Conservation (phyloP, 2,797 vertebrate species). For the Gallinago solitaria region DNA sequence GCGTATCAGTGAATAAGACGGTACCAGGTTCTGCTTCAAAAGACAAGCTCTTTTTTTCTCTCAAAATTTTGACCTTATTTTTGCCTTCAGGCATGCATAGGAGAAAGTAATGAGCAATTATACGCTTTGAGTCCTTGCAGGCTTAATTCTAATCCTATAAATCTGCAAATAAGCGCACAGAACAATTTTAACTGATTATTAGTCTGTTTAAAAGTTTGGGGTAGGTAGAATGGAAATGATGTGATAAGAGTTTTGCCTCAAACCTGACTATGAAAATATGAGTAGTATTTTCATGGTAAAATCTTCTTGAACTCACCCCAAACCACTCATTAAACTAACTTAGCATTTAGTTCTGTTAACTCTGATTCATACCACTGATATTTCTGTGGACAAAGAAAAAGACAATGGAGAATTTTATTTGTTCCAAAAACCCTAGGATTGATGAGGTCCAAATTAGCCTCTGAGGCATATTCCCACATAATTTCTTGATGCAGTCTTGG, state of each 20-base stretch:
- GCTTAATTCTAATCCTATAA: neutral
- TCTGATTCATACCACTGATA: neutral
- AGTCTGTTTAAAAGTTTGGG: neutral
- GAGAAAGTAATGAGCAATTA: neutral
- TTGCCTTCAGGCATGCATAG: neutral
- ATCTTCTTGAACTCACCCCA: neutral
- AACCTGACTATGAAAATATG: neutral
- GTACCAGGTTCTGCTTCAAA: neutral
- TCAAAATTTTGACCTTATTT: neutral
- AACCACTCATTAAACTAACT: neutral
- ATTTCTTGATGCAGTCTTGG: neutral
- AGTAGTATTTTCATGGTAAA: neutral
- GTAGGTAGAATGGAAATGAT: neutral
- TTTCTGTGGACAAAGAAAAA: neutral
- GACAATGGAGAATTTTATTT: neutral
- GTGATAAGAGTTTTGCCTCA: neutral
- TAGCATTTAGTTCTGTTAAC: neutral
- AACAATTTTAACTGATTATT: neutral
- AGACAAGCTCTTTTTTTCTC: no score
- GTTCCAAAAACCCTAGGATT: neutral
- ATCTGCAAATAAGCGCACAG: neutral
- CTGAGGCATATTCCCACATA: neutral
- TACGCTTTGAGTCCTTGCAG: neutral
- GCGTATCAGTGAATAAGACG: neutral
- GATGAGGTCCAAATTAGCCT: neutral